Base-by-base conservation (phyloP, 1,140 invertebrate genomes). In the Battus philenor region DNA sequence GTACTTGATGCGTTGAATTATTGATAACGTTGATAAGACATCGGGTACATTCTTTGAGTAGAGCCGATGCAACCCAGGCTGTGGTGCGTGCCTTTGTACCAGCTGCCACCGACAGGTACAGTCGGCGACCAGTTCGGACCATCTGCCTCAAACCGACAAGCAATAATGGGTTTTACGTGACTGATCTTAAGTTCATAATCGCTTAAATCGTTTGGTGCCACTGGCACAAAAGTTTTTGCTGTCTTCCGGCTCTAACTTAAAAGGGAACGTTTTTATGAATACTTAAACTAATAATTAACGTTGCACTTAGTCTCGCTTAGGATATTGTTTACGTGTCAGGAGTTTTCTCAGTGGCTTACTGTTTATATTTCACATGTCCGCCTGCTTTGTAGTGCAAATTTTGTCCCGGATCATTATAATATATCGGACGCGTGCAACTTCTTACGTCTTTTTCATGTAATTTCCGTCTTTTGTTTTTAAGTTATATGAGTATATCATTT, bases 221-320 rank as follows among this genome's bases (percentile, higher is more conserved):
- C 5, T 30, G 54, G 54, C 57, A 65, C 59, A 59, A 61, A 59
- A 68, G 56, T 68, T 68, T 68, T 68, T 65, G 65, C 62, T 36
- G 45, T 53, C 59, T 68, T 68, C 66, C 66, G 66, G 55, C 48
- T 55, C 50, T 33, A 50, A 32, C 51, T 52, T 64, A 64, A 64
- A 63, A 52, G 44, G 54, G 54, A 54, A 59, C 52, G 55, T 69
- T 69, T 68, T 69, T 69, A 69, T 69, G 66, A 61, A 66, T 69
- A 63, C 66, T 68, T 66, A 69, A 69, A 66, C 54, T 66, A 66
- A 66, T 67, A 69, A 66, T 69, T 64, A 69, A 63, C 59, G 57
- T 54, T 44, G 50, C 64, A 64, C 54, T 69, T 61, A 66, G 62
- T 56, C 50, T 54, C 63, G 60, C 59, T 59, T 66, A 66, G 59